Conservation (phyloP, 2,888 invertebrate species). For the Drosophila nr. medialis region DNA sequence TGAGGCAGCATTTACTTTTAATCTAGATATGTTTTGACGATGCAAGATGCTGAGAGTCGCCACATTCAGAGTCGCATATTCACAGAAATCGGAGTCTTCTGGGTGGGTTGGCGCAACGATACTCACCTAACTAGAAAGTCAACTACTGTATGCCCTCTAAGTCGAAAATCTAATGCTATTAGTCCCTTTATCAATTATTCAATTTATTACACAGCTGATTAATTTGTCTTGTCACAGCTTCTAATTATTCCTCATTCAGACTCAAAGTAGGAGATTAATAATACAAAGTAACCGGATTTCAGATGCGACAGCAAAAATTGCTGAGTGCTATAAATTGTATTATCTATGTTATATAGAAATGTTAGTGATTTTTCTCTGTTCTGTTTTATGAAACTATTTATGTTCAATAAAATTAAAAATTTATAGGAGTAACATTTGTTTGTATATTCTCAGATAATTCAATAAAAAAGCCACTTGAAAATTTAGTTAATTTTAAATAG, state of each 20-base stretch:
- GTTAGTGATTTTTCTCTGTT: neutral
- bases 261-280: neutral
- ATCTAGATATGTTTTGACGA: conserved; percentile 69
- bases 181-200: neutral
- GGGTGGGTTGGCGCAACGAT: neutral
- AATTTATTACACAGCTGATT: neutral
- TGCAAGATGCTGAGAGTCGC: conserved; percentile 17
- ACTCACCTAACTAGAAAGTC: neutral
- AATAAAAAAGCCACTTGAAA: neutral
- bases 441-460: neutral
- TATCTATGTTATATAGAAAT: neutral
- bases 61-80: neutral
- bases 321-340: neutral
- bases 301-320: neutral
- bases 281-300: neutral
- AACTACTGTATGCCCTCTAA: conserved; percentile 20
- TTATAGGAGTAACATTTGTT: neutral
- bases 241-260: neutral
- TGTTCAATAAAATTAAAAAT: neutral
- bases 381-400: neutral
- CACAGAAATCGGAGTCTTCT: neutral
- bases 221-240: neutral
- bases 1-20: conserved; percentile 53
- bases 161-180: neutral
- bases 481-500: neutral